These are phyloP conservation scores for Tetramorium alpestre DNA, from an alignment of 1,140 invertebrate genomes.

Conservation along the genomic window DNA sequence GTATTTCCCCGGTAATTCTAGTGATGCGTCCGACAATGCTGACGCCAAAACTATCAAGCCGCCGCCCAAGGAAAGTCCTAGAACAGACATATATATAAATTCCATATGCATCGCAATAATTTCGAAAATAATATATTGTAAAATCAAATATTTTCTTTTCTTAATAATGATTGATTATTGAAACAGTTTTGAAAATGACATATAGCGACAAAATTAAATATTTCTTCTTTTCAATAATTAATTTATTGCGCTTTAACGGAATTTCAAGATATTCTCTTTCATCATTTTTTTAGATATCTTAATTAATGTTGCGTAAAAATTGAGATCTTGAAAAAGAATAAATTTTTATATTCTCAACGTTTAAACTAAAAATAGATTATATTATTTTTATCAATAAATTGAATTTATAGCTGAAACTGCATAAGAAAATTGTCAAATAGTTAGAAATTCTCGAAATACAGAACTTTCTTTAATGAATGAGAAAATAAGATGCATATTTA, in stretches of 20 bases:
- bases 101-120: not conserved
- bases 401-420: too few relatives aligned
- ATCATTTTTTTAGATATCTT: not conserved
- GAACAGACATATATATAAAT: conserved; percentile 74
- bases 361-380: not conserved
- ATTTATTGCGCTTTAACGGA: not conserved
- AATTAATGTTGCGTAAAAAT: not conserved
- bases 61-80: conserved; percentile 88
- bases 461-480: not conserved
- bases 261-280: not conserved
- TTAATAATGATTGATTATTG: not conserved
- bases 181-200: not conserved
- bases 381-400: too few relatives aligned
- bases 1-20: conserved; percentile 84
- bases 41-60: conserved; percentile 89
- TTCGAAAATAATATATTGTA: not conserved
- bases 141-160: not conserved
- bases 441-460: not conserved
- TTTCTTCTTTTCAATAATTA: not conserved
- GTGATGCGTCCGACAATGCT: conserved; percentile 87
- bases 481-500: too few relatives aligned
- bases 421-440: not conserved
- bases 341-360: not conserved
- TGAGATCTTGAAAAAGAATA: not conserved
- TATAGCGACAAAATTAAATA: not conserved